Percentiles rank a stretch among this genome's conserved stretches.
These are phyloP conservation scores for Lithophane semibrunnea DNA, from an alignment of 2,888 invertebrate genomes.

Conservation along the genomic window DNA sequence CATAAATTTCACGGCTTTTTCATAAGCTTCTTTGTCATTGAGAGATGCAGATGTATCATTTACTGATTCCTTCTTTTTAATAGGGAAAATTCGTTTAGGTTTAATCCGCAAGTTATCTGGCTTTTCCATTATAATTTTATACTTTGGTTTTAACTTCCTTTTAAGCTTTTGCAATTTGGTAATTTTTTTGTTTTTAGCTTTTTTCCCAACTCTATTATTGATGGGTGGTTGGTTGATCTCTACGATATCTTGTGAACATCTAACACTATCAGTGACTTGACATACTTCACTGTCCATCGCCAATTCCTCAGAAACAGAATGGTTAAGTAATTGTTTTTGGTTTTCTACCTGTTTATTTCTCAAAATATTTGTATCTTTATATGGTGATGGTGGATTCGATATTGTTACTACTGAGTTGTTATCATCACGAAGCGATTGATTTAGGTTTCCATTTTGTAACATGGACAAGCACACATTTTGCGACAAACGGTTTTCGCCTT, in stretches of 20 bases:
- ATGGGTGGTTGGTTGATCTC: conserved; percentile 18
- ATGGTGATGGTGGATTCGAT: not conserved
- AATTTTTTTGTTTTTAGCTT: conserved; percentile 70
- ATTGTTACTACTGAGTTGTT: not conserved
- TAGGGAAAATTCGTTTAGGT: conserved; percentile 58
- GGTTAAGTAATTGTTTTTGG: not conserved
- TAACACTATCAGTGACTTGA: conserved; percentile 4
- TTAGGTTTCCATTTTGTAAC: conserved; percentile 15
- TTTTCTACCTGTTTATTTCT: conserved; percentile 2
- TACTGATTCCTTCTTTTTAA: conserved; percentile 53
- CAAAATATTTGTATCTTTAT: conserved; percentile 5
- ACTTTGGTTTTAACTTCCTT: conserved; percentile 75
- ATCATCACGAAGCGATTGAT: conserved; percentile 9
- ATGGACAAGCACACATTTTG: conserved; percentile 15
- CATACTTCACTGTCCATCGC: not conserved
- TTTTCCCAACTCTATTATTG: conserved; percentile 35
- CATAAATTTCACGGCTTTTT: conserved; percentile 81
- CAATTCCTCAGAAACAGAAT: conserved; percentile 11
- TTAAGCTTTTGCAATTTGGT: conserved; percentile 79
- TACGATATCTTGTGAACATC: not conserved
- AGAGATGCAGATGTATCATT: conserved; percentile 66
- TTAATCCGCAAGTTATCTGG: conserved; percentile 63
- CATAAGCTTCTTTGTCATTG: conserved; percentile 78
- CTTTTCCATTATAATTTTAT: conserved; percentile 75
- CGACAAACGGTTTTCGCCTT: not conserved